phyloP scores from a whole-genome alignment of 2,888 invertebrate genomes.

The Drosophila cognata region DNA sequence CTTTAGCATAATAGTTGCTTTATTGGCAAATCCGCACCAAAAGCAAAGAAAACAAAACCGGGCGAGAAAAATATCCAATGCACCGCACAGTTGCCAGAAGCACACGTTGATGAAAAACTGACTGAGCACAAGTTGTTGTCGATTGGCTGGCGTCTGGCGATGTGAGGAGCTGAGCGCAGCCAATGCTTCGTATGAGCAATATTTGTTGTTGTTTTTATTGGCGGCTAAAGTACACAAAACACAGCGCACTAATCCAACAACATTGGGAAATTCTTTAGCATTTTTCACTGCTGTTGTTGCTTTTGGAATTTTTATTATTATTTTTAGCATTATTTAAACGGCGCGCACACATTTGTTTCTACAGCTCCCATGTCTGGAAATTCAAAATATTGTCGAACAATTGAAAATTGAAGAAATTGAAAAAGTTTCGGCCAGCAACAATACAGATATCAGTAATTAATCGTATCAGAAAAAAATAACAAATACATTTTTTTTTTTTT shows the following conservation, averaged over 20 bases:
- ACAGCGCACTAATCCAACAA: slow-evolving; percentile 41
- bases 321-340: slow-evolving; percentile 57
- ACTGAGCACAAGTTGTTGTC: slow-evolving; percentile 39
- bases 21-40: background rate
- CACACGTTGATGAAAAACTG: slow-evolving; percentile 72
- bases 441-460: slow-evolving; percentile 14
- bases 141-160: slow-evolving; percentile 46
- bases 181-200: slow-evolving; percentile 74
- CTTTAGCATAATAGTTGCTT: slow-evolving; percentile 1
- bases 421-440: slow-evolving; percentile 4
- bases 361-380: slow-evolving; percentile 43
- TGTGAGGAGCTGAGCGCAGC: slow-evolving; percentile 36
- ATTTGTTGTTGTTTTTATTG: slow-evolving; percentile 40
- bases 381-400: slow-evolving; percentile 44
- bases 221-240: slow-evolving; percentile 72
- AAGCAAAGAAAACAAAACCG: background rate
- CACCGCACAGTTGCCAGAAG: slow-evolving; percentile 60
- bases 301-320: slow-evolving; percentile 53
- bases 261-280: slow-evolving; percentile 51
- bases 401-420: slow-evolving; percentile 22
- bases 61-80: slow-evolving; percentile 25
- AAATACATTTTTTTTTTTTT: background rate
- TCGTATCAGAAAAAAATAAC: background rate
- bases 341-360: slow-evolving; percentile 45
- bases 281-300: slow-evolving; percentile 36